Evolutionary conservation across 2,797 vertebrate species (phyloP).

Genomic region (Streptopelia turtur): DNA sequence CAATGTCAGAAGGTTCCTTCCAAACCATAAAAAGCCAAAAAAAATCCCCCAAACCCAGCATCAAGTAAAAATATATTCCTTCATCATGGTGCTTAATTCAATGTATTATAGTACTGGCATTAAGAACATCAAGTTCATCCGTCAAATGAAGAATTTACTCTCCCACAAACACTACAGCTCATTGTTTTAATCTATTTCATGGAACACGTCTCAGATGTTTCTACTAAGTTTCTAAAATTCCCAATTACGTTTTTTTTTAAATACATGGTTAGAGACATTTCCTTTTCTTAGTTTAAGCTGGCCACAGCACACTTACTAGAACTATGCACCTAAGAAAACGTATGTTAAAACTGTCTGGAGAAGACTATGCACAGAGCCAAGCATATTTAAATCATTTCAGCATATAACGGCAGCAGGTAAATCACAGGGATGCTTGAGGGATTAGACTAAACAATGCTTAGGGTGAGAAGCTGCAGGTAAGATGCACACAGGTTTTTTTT

Average conservation of each 20-base stretch:
- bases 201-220: not conserved
- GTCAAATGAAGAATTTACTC: not conserved
- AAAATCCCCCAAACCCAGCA: not conserved
- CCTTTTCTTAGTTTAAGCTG: not conserved
- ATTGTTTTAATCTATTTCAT: not conserved
- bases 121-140: not conserved
- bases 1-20: slow-evolving; percentile 12
- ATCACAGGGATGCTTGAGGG: not conserved
- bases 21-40: not conserved
- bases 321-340: not conserved
- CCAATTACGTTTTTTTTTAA: not conserved
- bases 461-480: not conserved
- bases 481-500: not conserved
- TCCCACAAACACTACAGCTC: not conserved
- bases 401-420: not conserved
- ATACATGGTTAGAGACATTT: not conserved
- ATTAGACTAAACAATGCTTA: not conserved
- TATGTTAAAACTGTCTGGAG: not conserved
- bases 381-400: not conserved
- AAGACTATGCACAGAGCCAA: not conserved
- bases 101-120: not conserved
- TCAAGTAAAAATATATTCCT: not conserved
- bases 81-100: not conserved
- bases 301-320: not conserved
- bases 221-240: not conserved